A percentile compares a stretch with the other conserved stretches of the same genome.
These are phyloP conservation scores for Lissonota sp. DNA, from an alignment of 2,888 invertebrate genomes.

Conservation along the genomic window DNA sequence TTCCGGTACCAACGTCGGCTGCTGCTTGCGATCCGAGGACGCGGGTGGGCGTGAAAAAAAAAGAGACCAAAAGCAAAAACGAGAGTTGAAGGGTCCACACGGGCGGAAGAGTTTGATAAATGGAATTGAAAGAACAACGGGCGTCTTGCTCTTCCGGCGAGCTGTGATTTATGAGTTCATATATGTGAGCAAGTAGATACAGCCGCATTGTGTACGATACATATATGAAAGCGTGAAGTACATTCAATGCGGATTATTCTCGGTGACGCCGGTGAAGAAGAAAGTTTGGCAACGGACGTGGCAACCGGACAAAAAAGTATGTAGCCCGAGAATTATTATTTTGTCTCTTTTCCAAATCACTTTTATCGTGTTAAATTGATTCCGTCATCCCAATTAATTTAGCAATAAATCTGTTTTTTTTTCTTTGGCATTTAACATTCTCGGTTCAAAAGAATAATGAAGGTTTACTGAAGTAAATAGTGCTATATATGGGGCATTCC, in stretches of 20 bases:
- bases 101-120: slow-evolving; percentile 64
- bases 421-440: neutral
- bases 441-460: neutral
- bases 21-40: slow-evolving; percentile 43
- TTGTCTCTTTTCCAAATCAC: neutral
- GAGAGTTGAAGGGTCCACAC: slow-evolving; percentile 48
- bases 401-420: neutral
- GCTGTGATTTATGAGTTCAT: slow-evolving; percentile 58
- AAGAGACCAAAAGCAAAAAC: slow-evolving; percentile 29
- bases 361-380: slow-evolving; percentile 16
- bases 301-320: slow-evolving; percentile 16
- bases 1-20: slow-evolving; percentile 38
- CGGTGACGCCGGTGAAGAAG: slow-evolving; percentile 31
- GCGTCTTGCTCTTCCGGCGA: slow-evolving; percentile 52
- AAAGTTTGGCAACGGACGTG: slow-evolving; percentile 44
- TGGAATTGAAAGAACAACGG: slow-evolving; percentile 65
- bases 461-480: neutral
- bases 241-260: slow-evolving; percentile 30
- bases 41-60: slow-evolving; percentile 62
- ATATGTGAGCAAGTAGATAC: slow-evolving; percentile 49
- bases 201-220: neutral
- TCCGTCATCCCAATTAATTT: slow-evolving; percentile 44
- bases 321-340: slow-evolving; percentile 18
- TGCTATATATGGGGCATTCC: too few relatives aligned
- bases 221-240: slow-evolving; percentile 10